Base-by-base conservation (phyloP, 2,888 invertebrate species). In the Nymphalis c-album region DNA sequence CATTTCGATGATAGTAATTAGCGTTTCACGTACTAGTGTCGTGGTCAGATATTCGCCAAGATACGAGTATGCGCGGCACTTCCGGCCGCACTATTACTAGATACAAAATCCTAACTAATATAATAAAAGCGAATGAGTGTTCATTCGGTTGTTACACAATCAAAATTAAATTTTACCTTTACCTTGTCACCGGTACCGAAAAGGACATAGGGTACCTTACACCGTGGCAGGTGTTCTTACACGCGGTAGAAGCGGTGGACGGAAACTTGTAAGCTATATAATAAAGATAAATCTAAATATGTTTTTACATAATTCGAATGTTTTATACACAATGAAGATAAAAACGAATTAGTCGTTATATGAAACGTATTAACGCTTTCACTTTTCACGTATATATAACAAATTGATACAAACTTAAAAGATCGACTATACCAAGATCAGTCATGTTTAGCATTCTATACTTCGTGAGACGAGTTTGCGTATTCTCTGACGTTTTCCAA, bases 81-180 rank as follows among this genome's bases (percentile, higher is more conserved):
- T 79, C 74, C 76, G 80, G 75, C 71, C 64, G 64, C 62, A 26
- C 53, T 64, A 45, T 45, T 51, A 58, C 57, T 60, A 16, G 18
- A 63, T 35, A 55, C 60, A 16, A 46, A 35, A 47, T 47, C 26
- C 26, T 31, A 31, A 31, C 26, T 31, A 31, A 31, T 60, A 50
- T 57, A 50, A 48, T 46, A 48, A 31, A 31, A 6, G 26, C 6
- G 26, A 31, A 31, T 0, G 26, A 6, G 26, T 31, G 26, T 31
- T 31, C 1, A 31, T 31, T 31, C 6, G 26, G 5, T 31, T 31
- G 26, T 31, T 31, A 31, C 26, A 6, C 26, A 6, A 31, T 31
- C 5, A 31, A 31, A 6, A 31, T 31, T 1, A 31, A 31, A 31
- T 31, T 31, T 31, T 31, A 1, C 26, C 26, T 31, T 6, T 31